Conservation (phyloP, 2,797 vertebrate species). For the Myiotriccus ornatus region DNA sequence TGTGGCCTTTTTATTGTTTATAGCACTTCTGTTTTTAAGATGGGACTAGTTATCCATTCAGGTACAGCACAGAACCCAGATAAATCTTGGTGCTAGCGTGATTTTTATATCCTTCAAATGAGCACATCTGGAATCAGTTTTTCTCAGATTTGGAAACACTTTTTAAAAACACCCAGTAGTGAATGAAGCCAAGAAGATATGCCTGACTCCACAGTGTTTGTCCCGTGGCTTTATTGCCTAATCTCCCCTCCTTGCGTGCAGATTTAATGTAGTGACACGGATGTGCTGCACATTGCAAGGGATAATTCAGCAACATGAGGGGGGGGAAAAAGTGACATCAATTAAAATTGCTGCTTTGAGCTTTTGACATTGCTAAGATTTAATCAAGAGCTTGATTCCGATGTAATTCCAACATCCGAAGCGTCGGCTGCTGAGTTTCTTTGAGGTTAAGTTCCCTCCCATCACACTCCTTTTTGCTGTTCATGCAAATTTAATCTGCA, state of each 20-base stretch:
- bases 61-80: constrained; percentile 1
- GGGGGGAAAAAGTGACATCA: neutral
- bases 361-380: constrained; percentile 13
- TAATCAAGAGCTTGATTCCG: constrained; percentile 31
- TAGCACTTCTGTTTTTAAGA: constrained; percentile 39
- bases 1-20: constrained; percentile 17
- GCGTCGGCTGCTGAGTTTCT: neutral
- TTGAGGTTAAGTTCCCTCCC: constrained; percentile 1
- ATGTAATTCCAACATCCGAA: neutral
- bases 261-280: constrained; percentile 17
- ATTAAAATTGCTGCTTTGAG: constrained; percentile 41
- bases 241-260: neutral
- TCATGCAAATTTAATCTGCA: constrained; percentile 9
- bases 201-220: neutral
- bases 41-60: constrained; percentile 48
- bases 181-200: neutral
- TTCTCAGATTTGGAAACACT: constrained; percentile 7
- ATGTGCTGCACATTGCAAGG: neutral
- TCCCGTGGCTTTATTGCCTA: constrained; percentile 9
- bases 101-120: neutral
- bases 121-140: constrained; percentile 54
- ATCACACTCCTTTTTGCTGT: neutral
- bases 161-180: neutral
- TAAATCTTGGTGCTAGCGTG: constrained; percentile 18
- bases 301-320: neutral